Evolutionary conservation across 2,797 vertebrate species (phyloP), one percentile per base, ranked within the genome.

Genomic region (Cyclura pinguis): DNA sequence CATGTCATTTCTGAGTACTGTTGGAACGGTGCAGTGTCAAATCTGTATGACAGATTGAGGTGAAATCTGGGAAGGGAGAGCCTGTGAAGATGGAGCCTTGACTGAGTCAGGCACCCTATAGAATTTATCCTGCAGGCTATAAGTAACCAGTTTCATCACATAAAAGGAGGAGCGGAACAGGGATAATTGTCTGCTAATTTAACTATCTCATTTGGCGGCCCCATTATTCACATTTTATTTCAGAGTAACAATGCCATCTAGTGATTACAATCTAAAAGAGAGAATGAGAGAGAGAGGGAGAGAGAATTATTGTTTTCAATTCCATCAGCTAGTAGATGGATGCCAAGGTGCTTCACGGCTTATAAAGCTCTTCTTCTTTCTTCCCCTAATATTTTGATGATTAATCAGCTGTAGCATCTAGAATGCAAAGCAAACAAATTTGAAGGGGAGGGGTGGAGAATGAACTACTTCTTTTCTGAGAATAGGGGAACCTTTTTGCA

Each of bases 1-100:
- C 98, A 98, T 99, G 99, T 99, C 98, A 99, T 97, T 98, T 98
- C 98, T 96, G 98, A 98, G 98, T 98, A 98, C 97, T 96, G 97
- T 97, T 97, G 97, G 97, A 99, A 98, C 98, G 98, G 98, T 97
- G 97, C 96, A 95, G 98, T 98, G 98, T 99, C 99, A 99, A 99
- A 99, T 99, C 98, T 99, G 98, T 98, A 97, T 99, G 98, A 99
- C 99, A 99, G 98, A 99, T 99, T 99, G 98, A 99, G 98, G 99
- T 99, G 98, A 99, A 98, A 97, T 97, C 98, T 97, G 98, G 98
- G 96, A 98, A 98, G 97, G 97, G 97, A 97, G 97, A 98, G 98
- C 97, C 97, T 97, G 97, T 96, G 98, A 98, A 98, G 98, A 98
- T 98, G 96, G 97, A 97, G 95, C 98, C 98, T 98, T 96, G 98